Percentiles rank a stretch among this genome's conserved stretches.
phyloP scores from a whole-genome alignment of 2,888 invertebrate species.

The Arrhopalites spinosus region DNA sequence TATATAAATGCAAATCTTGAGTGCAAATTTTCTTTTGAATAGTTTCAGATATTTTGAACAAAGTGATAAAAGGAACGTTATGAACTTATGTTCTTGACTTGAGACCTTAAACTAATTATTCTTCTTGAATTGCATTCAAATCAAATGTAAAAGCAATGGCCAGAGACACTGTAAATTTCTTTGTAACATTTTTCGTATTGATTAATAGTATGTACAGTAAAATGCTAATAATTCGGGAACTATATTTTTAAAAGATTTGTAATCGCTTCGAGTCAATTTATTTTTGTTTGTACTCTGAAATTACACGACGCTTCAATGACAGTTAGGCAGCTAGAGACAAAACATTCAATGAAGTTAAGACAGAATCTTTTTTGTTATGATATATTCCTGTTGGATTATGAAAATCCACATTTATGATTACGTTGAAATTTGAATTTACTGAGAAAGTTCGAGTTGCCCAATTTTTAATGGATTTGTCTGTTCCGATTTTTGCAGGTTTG shows the following conservation, averaged over 20 bases:
- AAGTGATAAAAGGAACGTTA: constrained; percentile 6
- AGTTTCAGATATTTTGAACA: neutral
- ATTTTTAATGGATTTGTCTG: constrained; percentile 50
- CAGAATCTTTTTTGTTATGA: neutral
- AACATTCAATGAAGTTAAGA: neutral
- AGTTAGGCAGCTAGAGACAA: constrained; percentile 9
- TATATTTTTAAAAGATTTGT: constrained; percentile 8
- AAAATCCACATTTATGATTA: constrained; percentile 16
- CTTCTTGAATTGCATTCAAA: no score
- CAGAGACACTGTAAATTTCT: no score
- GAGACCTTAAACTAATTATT: no score
- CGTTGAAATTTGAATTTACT: constrained; percentile 1
- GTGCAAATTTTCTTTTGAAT: neutral
- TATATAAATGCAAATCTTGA: neutral
- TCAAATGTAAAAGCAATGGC: no score
- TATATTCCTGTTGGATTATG: constrained; percentile 3
- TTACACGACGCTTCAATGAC: neutral
- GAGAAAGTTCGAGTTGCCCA: constrained; percentile 9
- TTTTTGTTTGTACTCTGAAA: constrained; percentile 19
- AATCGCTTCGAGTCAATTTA: constrained; percentile 11
- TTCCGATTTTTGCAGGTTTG: constrained; percentile 57
- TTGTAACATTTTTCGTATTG: no score
- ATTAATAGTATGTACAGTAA: neutral
- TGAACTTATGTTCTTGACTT: neutral
- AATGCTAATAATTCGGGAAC: neutral